Evolutionary conservation across 2,113 vertebrate genomes (phyloP).

Genomic region (Lontra canadensis): DNA sequence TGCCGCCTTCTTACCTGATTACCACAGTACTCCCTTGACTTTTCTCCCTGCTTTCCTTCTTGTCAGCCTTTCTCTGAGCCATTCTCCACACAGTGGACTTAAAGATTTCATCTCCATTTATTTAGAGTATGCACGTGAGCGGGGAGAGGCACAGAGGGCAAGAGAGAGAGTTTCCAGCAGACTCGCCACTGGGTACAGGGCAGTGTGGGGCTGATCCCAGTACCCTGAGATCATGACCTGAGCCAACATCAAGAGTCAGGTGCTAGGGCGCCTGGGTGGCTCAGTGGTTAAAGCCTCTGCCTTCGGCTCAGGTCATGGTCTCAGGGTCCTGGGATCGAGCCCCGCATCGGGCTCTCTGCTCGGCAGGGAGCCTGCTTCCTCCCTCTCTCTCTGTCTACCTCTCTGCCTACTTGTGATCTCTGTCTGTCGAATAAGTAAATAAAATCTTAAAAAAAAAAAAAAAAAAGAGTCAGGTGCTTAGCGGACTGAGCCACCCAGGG

Average conservation of each 20-base stretch:
- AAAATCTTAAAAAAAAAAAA: too few species aligned
- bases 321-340: too few species aligned
- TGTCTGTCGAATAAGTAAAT: too few species aligned
- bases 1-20: neutral
- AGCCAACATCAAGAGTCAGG: neutral
- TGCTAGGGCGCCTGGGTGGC: too few species aligned
- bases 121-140: neutral
- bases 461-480: neutral
- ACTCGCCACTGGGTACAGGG: neutral
- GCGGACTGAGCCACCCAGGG: neutral
- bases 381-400: too few species aligned
- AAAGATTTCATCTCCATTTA: neutral
- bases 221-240: neutral
- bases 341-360: too few species aligned
- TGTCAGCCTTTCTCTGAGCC: neutral
- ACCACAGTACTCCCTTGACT: neutral
- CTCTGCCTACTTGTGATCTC: too few species aligned
- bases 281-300: too few species aligned
- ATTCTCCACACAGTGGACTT: neutral
- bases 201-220: neutral
- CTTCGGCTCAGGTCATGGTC: too few species aligned
- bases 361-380: too few species aligned
- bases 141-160: neutral
- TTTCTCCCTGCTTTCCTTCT: neutral
- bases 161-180: neutral